phyloP scores from a whole-genome alignment of 2,797 vertebrate species.

The Synanceia verrucosa region DNA sequence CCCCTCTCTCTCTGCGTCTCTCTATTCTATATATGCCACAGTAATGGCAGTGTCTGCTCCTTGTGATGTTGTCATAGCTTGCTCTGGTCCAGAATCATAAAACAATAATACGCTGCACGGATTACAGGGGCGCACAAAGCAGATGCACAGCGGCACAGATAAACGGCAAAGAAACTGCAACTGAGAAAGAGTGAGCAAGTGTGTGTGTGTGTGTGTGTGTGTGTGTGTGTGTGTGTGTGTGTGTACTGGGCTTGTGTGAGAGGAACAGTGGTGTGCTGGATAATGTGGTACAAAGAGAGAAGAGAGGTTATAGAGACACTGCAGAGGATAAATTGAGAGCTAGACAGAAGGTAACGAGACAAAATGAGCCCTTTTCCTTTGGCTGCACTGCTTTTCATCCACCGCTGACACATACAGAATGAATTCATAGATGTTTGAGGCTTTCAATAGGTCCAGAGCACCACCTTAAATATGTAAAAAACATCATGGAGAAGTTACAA shows the following conservation, averaged over 20 bases:
- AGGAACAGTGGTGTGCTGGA: slow-evolving; percentile 4
- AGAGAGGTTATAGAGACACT: slow-evolving; percentile 11
- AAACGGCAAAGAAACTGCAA: slow-evolving; percentile 29
- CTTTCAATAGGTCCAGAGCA: not conserved
- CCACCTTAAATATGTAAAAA: not conserved
- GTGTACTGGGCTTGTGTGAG: not conserved
- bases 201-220: not conserved
- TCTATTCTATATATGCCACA: slow-evolving; percentile 32
- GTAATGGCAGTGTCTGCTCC: slow-evolving; percentile 39
- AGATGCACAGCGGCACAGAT: slow-evolving; percentile 45
- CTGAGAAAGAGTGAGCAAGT: slow-evolving; percentile 19
- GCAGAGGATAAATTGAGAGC: slow-evolving; percentile 16
- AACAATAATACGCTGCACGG: slow-evolving; percentile 42
- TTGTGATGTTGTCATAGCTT: slow-evolving; percentile 58
- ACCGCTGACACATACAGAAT: slow-evolving; percentile 9
- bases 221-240: not conserved
- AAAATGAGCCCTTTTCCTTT: slow-evolving; percentile 22
- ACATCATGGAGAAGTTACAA: not conserved
- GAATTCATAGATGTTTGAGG: not conserved
- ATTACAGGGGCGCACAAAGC: slow-evolving; percentile 54
- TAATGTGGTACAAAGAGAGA: slow-evolving; percentile 8
- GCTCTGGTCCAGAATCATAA: slow-evolving; percentile 50
- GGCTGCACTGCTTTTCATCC: not conserved
- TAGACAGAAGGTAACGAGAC: slow-evolving; percentile 25
- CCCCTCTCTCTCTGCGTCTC: slow-evolving; percentile 6